Base-by-base conservation (phyloP, 2,113 vertebrate genomes). In the Periophthalmus modestus region DNA sequence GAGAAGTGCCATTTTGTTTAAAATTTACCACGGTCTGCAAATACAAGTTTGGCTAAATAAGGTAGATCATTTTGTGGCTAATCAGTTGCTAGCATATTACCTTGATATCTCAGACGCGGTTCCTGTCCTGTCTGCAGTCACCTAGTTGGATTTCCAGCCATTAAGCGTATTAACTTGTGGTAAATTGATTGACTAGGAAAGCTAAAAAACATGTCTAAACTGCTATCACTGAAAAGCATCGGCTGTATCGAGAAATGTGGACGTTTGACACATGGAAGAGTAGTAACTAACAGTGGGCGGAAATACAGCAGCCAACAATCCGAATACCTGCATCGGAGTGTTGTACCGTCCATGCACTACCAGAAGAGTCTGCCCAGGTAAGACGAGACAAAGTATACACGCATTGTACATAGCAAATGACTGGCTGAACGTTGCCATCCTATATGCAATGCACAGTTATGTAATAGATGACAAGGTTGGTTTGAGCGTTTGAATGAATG, bases 281-380 rank as follows among this genome's bases (percentile, higher is more conserved):
- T 59, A 0, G n/a, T 72, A 13, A 68, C 83, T 2, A 12, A 69
- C 47, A 0, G 61, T 9, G 73, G 13, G 4, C 73, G 88, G 54
- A 36, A n/a, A 66, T 91, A 90, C 88, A 89, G 88, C 84, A 89
- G 74, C 78, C 82, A 75, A 33, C 76, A 82, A 0, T 14, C 39
- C 0, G 92, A 96, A 73, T 96, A 93, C 75, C 71, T 99, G 84
- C 95, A 97, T 75, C 91, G 73, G 70, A 99, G 97, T 89, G 73
- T 98, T 15, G 97, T 99, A 5, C 97, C 97, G 23, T 95, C 96
- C n/a, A 95, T 98, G 97, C 97, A 98, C 76, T 98, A 94, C 80
- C 97, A 99, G 92, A 95, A 95, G 89, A 98, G 97, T 87, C 92
- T 99, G 68, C 96, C 94, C 69, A 89, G 95, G 94, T 95, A 83